Conservation (phyloP, 2,113 vertebrate genomes). For the Serinus canaria region DNA sequence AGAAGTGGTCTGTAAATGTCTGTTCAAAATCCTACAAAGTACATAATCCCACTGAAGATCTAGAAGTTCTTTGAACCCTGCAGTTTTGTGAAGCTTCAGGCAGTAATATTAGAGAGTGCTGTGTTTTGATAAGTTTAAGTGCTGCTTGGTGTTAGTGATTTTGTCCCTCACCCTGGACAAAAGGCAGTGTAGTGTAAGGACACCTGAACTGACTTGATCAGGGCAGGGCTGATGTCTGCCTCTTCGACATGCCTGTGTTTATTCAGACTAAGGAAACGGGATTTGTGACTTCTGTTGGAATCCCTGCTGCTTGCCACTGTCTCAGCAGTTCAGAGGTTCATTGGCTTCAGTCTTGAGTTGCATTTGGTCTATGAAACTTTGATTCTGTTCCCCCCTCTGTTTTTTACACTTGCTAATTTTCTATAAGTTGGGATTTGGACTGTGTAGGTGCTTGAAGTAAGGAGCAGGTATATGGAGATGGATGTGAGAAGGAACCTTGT, state of each 20-base stretch:
- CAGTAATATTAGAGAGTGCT: neutral
- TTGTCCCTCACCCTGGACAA: rapidly evolving
- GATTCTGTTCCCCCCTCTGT: neutral
- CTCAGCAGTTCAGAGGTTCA: neutral
- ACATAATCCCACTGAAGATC: neutral
- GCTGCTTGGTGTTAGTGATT: neutral
- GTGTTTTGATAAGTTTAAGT: neutral
- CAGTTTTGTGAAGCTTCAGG: neutral
- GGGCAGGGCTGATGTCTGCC: neutral
- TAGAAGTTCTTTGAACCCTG: neutral
- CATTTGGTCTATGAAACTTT: neutral
- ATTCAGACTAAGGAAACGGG: neutral
- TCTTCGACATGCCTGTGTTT: neutral
- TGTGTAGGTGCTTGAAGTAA: neutral
- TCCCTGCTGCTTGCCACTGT: neutral
- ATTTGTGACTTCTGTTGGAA: neutral
- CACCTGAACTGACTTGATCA: neutral
- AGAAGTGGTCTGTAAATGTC: neutral
- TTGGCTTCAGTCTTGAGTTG: neutral
- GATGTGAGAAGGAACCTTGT: neutral
- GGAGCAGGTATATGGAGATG: neutral
- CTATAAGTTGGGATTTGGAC: neutral
- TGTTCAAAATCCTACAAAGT: neutral
- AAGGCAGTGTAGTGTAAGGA: neutral
- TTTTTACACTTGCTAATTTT: neutral